Conservation (phyloP, 2,888 invertebrate genomes). For the Drosophila lutescens region DNA sequence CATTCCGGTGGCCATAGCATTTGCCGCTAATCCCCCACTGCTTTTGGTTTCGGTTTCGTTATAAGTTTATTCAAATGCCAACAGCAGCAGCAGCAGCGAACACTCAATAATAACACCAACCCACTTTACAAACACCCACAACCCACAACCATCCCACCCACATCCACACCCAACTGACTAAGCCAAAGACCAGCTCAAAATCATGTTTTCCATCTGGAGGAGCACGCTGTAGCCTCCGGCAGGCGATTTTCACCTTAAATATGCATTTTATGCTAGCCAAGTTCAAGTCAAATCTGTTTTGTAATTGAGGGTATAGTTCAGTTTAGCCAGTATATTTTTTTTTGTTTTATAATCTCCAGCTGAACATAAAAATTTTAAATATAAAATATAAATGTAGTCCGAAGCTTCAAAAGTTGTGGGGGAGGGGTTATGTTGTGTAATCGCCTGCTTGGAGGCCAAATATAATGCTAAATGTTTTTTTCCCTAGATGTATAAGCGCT, state of each 20-base stretch:
- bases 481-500: too few relatives aligned
- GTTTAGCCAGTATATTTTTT: too few relatives aligned
- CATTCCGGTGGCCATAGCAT: constrained; percentile 25
- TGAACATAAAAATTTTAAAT: too few relatives aligned
- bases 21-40: constrained; percentile 15
- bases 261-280: background rate
- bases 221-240: background rate
- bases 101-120: constrained; percentile 5
- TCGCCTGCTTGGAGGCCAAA: too few relatives aligned
- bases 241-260: background rate
- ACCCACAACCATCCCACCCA: too few relatives aligned
- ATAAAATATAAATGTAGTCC: too few relatives aligned
- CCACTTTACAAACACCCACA: constrained; percentile 6
- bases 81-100: constrained; percentile 9
- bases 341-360: too few relatives aligned
- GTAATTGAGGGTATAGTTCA: background rate
- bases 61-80: constrained; percentile 18
- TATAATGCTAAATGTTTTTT: too few relatives aligned
- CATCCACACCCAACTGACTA: background rate
- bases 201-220: background rate
- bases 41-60: constrained; percentile 24
- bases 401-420: too few relatives aligned
- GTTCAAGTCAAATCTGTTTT: background rate
- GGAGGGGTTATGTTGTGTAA: too few relatives aligned
- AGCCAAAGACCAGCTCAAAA: background rate